phyloP scores from a whole-genome alignment of 2,797 vertebrate genomes.

The Alcedo quadribrachys region DNA sequence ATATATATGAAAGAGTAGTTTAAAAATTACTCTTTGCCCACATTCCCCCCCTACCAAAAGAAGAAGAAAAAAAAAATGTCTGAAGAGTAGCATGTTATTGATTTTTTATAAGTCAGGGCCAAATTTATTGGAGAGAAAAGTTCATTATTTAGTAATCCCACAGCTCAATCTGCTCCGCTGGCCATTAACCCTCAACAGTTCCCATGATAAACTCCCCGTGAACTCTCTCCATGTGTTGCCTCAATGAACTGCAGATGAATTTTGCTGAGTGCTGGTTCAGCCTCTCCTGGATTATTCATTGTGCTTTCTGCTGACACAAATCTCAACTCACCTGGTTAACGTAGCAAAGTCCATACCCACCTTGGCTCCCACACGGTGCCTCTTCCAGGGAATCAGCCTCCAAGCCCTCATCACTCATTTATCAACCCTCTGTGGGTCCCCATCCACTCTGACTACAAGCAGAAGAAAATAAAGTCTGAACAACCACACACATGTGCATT shows the following conservation, averaged over 20 bases:
- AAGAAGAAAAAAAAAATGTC: constrained; percentile 8
- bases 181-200: constrained; percentile 60
- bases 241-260: constrained; percentile 56
- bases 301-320: constrained; percentile 4
- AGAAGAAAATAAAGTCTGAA: background rate
- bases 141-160: constrained; percentile 70
- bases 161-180: constrained; percentile 51
- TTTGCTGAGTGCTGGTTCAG: background rate
- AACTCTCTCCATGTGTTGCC: constrained; percentile 41
- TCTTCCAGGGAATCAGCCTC: background rate
- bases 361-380: background rate
- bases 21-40: constrained; percentile 27
- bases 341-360: rapidly evolving
- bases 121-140: constrained; percentile 64
- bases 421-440: background rate
- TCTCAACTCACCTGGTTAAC: background rate
- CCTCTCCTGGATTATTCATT: background rate
- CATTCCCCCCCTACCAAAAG: background rate
- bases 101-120: constrained; percentile 63
- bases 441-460: background rate
- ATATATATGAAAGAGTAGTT: constrained; percentile 15
- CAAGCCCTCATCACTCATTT: background rate
- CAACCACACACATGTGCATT: too few relatives aligned
- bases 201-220: constrained; percentile 46
- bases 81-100: constrained; percentile 13